These are phyloP conservation scores for Diaperis boleti DNA, from an alignment of 2,888 invertebrate species.

Conservation along the genomic window DNA sequence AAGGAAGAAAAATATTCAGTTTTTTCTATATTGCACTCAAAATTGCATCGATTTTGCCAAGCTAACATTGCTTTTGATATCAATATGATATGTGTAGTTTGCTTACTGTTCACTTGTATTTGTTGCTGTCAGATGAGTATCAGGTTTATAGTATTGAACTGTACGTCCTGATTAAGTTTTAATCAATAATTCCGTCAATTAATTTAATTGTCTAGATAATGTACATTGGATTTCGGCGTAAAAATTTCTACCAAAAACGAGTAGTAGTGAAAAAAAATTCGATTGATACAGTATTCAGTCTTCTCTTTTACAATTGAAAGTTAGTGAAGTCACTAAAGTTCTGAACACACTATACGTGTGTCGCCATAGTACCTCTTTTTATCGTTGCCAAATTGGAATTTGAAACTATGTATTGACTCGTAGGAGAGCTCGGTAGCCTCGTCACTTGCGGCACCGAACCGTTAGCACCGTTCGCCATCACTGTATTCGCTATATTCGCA, in stretches of 20 bases:
- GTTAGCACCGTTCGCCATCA: slow-evolving; percentile 67
- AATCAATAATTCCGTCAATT: slow-evolving; percentile 64
- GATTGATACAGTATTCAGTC: slow-evolving; percentile 47
- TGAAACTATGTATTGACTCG: slow-evolving; percentile 70
- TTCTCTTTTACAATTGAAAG: slow-evolving; percentile 40
- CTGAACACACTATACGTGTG: slow-evolving; percentile 71
- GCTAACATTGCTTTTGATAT: slow-evolving; percentile 36
- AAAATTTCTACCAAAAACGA: slow-evolving; percentile 50
- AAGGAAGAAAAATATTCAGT: slow-evolving; percentile 44
- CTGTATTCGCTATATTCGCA: slow-evolving; percentile 64
- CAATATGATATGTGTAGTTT: slow-evolving; percentile 38
- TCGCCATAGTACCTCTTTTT: slow-evolving; percentile 75
- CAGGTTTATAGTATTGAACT: slow-evolving; percentile 44
- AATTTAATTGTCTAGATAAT: slow-evolving; percentile 61
- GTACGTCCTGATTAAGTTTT: slow-evolving; percentile 62
- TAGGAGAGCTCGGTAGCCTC: slow-evolving; percentile 66
- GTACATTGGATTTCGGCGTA: slow-evolving; percentile 52
- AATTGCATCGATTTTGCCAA: slow-evolving; percentile 19
- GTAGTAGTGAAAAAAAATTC: slow-evolving; percentile 45
- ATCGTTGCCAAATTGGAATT: slow-evolving; percentile 71
- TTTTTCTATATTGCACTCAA: slow-evolving; percentile 31
- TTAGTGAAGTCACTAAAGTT: slow-evolving; percentile 26
- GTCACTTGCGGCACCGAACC: slow-evolving; percentile 69
- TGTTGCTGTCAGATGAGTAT: slow-evolving; percentile 15
- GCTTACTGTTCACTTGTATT: slow-evolving; percentile 31